Conservation (phyloP, 1,140 invertebrate species). For the Bradysia coprophila region DNA sequence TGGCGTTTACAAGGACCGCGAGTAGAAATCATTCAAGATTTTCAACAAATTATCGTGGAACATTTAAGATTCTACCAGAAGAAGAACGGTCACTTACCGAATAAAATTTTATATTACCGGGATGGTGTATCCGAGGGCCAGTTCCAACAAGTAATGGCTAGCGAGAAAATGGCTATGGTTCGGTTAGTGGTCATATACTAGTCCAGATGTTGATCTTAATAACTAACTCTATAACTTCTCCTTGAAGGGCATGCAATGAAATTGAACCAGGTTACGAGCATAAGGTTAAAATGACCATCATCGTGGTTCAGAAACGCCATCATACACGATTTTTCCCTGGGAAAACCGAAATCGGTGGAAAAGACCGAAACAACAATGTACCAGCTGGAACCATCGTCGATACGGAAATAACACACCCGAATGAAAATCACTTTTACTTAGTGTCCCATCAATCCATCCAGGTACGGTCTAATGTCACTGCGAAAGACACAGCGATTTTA, state of each 20-base stretch:
- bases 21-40: constrained; percentile 54
- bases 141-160: constrained; percentile 39
- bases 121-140: constrained; percentile 84
- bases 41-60: constrained; percentile 43
- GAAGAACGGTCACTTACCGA: constrained; percentile 27
- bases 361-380: constrained; percentile 46
- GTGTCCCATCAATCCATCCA: constrained; percentile 47
- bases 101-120: constrained; percentile 52
- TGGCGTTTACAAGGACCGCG: constrained; percentile 43
- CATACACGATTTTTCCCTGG: constrained; percentile 60
- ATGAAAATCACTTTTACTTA: constrained; percentile 72
- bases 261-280: constrained; percentile 26
- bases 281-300: constrained; percentile 54
- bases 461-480: no score
- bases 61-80: constrained; percentile 27
- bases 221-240: constrained; percentile 45
- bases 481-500: no score
- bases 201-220: constrained; percentile 34
- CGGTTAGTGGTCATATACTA: constrained; percentile 2
- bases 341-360: constrained; percentile 8
- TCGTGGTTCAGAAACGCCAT: constrained; percentile 85
- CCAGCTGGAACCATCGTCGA: constrained; percentile 48
- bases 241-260: constrained; percentile 41
- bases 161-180: constrained; percentile 10
- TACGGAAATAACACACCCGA: constrained; percentile 58